Conservation (phyloP, 2,888 invertebrate genomes). For the Bombyx huttoni region DNA sequence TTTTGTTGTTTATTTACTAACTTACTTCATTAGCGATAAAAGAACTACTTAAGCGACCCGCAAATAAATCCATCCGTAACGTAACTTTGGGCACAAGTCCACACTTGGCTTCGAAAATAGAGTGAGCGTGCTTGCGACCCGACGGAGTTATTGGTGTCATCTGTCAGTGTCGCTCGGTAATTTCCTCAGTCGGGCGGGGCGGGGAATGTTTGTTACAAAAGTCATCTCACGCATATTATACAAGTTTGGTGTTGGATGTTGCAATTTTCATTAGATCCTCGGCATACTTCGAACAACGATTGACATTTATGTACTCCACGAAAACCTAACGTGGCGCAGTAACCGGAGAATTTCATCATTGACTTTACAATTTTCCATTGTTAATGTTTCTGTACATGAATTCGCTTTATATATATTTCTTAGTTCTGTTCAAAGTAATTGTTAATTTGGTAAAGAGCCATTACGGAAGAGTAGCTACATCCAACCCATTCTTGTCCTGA, state of each 20-base stretch:
- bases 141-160: slow-evolving; percentile 56
- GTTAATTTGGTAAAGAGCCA: too few species aligned
- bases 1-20: neutral
- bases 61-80: neutral
- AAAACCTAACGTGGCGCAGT: neutral
- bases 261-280: slow-evolving; percentile 15
- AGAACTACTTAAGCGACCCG: neutral
- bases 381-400: too few species aligned
- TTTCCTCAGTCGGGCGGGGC: slow-evolving; percentile 43
- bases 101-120: slow-evolving; percentile 33
- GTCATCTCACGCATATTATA: slow-evolving; percentile 42
- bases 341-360: neutral
- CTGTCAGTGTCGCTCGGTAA: slow-evolving; percentile 59
- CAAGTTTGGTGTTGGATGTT: slow-evolving; percentile 24
- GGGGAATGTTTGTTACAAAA: slow-evolving; percentile 52
- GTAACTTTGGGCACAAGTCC: slow-evolving; percentile 12
- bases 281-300: slow-evolving; percentile 1
- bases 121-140: slow-evolving; percentile 35
- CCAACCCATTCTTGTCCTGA: too few species aligned
- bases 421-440: too few species aligned
- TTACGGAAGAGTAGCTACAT: too few species aligned
- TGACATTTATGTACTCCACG: neutral
- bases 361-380: neutral
- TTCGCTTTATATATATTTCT: too few species aligned
- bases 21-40: neutral